phyloP scores from a whole-genome alignment of 2,113 vertebrate species.

The Piaya cayana region DNA sequence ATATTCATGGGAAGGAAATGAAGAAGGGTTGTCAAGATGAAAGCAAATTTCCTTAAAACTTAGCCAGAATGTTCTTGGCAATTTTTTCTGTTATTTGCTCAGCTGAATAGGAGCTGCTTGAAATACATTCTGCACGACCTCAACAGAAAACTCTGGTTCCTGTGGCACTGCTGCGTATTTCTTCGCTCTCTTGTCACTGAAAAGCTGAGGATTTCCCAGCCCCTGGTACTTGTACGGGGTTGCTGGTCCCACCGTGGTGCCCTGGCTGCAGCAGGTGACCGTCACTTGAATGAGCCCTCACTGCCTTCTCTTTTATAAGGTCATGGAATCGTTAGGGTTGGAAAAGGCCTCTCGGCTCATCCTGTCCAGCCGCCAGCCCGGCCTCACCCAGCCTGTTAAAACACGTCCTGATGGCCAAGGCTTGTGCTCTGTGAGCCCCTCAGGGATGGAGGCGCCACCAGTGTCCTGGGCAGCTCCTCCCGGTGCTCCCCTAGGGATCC shows the following conservation, averaged over 20 bases:
- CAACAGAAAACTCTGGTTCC: conserved; percentile 25
- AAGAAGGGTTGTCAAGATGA: conserved; percentile 57
- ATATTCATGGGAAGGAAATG: conserved; percentile 61
- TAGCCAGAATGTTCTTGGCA: conserved; percentile 51
- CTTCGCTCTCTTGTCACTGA: not conserved
- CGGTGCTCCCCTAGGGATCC: accelerated
- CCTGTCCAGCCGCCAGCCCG: no score
- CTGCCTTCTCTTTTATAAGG: not conserved
- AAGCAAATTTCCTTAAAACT: conserved; percentile 65
- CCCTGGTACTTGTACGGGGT: not conserved
- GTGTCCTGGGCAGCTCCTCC: no score
- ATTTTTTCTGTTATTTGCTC: conserved; percentile 40
- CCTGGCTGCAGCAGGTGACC: not conserved
- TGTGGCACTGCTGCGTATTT: not conserved
- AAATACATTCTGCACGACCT: not conserved
- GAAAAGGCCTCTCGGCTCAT: no score
- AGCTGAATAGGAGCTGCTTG: conserved; percentile 33
- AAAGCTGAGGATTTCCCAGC: not conserved
- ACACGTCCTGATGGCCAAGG: no score
- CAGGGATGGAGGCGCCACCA: no score
- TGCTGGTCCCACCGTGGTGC: not conserved
- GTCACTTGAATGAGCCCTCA: accelerated
- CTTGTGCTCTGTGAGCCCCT: no score
- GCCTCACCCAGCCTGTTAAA: no score
- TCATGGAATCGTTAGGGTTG: no score